phyloP scores from a whole-genome alignment of 2,797 vertebrate species.

The Leptatherina wallacei region DNA sequence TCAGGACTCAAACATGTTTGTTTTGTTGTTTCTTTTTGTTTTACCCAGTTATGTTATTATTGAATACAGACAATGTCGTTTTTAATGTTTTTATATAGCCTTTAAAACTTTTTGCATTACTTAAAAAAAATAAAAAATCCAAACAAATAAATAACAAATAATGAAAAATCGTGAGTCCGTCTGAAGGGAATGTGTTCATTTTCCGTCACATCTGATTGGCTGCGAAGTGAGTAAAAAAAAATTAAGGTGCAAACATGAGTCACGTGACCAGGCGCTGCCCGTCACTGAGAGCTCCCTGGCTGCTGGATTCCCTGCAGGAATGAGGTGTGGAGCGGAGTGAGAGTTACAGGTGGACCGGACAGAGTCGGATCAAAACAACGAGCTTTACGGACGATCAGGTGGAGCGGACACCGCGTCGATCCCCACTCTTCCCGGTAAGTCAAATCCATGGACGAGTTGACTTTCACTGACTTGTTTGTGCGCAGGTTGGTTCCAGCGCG shows the following conservation, averaged over 20 bases:
- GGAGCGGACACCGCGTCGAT: neutral
- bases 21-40: neutral
- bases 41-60: neutral
- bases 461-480: conserved; percentile 27
- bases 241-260: conserved; percentile 44
- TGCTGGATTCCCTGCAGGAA: conserved; percentile 45
- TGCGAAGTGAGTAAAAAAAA: neutral
- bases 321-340: conserved; percentile 23
- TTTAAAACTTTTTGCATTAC: neutral
- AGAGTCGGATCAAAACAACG: conserved; percentile 14
- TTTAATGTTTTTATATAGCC: neutral
- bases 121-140: too few species aligned
- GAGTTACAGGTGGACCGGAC: conserved; percentile 53
- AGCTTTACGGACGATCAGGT: neutral
- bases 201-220: conserved; percentile 13
- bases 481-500: neutral
- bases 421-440: conserved; percentile 48
- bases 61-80: neutral
- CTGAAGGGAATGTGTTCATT: too few species aligned
- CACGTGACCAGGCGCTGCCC: conserved; percentile 58
- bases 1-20: neutral
- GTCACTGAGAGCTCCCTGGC: conserved; percentile 14
- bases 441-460: neutral
- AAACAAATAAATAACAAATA: neutral
- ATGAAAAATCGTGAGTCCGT: neutral